Conservation (phyloP, 2,113 vertebrate genomes). For the Aptenodytes forsteri region DNA sequence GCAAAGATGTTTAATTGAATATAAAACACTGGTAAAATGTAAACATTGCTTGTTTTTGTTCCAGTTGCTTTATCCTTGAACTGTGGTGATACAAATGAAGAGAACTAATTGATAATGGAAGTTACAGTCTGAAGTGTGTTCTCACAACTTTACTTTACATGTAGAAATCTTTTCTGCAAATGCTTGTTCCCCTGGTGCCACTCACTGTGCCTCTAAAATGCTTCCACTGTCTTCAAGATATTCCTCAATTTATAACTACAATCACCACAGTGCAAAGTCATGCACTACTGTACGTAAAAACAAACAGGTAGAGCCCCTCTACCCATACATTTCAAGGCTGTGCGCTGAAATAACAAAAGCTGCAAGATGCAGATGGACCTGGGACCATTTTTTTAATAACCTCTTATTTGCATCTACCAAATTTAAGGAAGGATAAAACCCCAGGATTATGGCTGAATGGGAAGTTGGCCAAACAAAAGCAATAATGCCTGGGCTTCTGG, state of each 20-base stretch:
- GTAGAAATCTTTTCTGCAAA: slow-evolving; percentile 14
- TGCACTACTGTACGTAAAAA: neutral
- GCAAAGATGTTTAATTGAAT: slow-evolving; percentile 77
- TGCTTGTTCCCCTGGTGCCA: neutral
- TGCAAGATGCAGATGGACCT: neutral
- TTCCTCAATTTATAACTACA: neutral
- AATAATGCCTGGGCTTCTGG: neutral
- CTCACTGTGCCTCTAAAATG: neutral
- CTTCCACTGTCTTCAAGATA: neutral
- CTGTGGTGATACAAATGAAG: slow-evolving; percentile 28
- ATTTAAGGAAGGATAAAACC: neutral
- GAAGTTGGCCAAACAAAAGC: neutral
- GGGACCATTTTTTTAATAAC: neutral
- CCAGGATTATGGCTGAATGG: neutral
- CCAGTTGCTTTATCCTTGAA: slow-evolving; percentile 18
- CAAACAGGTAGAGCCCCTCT: neutral
- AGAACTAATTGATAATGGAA: slow-evolving; percentile 55
- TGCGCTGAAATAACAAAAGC: neutral
- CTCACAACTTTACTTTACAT: neutral
- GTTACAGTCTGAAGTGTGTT: neutral
- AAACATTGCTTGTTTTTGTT: slow-evolving; percentile 61
- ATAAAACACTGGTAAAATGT: slow-evolving; percentile 72
- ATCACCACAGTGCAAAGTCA: neutral
- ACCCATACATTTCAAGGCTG: neutral
- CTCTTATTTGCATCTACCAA: neutral